Evolutionary conservation across 2,113 vertebrate species (phyloP), one percentile per base, ranked within the genome.

Genomic region (Monopterus albus): DNA sequence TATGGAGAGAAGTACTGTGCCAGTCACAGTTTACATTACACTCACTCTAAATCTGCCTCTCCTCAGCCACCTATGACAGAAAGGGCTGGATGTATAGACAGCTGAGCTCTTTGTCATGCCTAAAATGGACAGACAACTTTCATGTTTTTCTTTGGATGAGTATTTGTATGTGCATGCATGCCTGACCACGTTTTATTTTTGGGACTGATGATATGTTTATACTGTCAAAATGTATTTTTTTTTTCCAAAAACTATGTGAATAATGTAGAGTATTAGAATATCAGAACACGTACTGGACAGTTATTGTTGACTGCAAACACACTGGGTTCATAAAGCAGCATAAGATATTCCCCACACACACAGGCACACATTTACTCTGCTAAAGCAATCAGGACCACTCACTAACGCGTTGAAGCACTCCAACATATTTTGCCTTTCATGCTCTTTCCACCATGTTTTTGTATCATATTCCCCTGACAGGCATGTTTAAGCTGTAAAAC

Each of bases 311-410:
- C 29, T 47, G 60, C 17, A 42, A 72, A 69, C 83, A 63, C 81
- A 72, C 6, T 65, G 42, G 66, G 21, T 23, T 29, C 39, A 77
- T 87, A 82, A 86, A 91, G 72, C 39, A 57, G 52, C 38, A 40
- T 56, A 78, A 42, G 58, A 70, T 75, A 65, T 58, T 64, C 38
- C 25, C 45, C 38, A 40, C 35, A 38, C 49, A 72, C 63, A 72
- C 43, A 49, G 18, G 42, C 45, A 74, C 51, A 49, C 50, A 51
- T 2, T 23, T 10, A 31, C 45, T 88, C 89, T 92, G 91, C 76
- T 88, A 87, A 91, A 92, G 86, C 85, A 80, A 90, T 92, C 87
- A 88, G 72, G 69, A 78, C 84, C 83, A 71, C 80, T 87, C 71
- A 68, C 75, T 66, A 64, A 65, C 73, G 82, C 40, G 5, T 59